Evolutionary conservation across 2,888 invertebrate genomes (phyloP), one percentile per base, ranked within the genome.

Genomic region (Strigamia crassipes): DNA sequence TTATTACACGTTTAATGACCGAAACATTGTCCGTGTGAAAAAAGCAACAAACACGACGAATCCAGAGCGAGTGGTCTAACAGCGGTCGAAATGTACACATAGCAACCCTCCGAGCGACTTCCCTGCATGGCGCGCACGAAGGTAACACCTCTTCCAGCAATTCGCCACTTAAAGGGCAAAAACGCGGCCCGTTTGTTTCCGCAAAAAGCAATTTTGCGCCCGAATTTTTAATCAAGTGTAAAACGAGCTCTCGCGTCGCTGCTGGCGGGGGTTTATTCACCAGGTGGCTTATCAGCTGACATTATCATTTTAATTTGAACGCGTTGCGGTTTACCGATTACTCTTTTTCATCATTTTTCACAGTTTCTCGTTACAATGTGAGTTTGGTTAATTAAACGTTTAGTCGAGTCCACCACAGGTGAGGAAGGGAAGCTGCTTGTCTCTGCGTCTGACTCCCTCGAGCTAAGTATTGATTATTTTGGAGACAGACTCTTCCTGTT

Each of bases 391-490:
- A 51, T 51, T 51, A 51, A 51, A n/a, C 51, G 13, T 51, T 51
- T 51, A 51, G 51, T 13, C 51, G 51, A 51, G 51, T 13, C 51
- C 51, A n/a, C 51, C 51, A 51, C 51, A 51, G 51, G 51, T 51
- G 51, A 51, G 51, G 51, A 51, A 51, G 51, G 51, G 51, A 51
- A 51, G 51, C 51, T 51, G 51, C 13, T n/a, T n/a, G 51, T 51
- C 51, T 51, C 13, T 51, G 10, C 51, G n/a, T 51, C 15, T 51
- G 51, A n/a, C 51, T 51, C 51, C 51, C 51, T 51, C 10, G 10
- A 51, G 51, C 51, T 51, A 51, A 51, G 15, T 51, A 51, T 51
- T 51, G 51, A 51, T 51, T 51, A 51, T 51, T 51, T 51, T 51
- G 51, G 51, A 13, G 51, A n/a, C 51, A 51, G 51, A 51, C 51